These are phyloP conservation scores for Zaprionus tsacasi DNA, from an alignment of 1,140 invertebrate species.

Conservation along the genomic window DNA sequence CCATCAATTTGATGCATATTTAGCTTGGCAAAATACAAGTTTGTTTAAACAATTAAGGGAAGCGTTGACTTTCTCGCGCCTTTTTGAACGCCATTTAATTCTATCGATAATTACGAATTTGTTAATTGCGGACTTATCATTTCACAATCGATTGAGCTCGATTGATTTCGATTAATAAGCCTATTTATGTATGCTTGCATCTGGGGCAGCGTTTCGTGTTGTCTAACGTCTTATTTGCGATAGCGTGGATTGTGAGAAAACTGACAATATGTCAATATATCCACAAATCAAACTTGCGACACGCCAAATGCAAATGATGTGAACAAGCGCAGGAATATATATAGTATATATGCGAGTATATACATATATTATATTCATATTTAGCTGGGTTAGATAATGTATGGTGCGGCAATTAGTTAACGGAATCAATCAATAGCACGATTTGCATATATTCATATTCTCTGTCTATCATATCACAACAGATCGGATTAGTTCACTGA, in stretches of 20 bases:
- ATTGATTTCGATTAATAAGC: slow-evolving; percentile 2
- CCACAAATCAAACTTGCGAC: neutral
- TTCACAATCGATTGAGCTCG: neutral
- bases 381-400: neutral
- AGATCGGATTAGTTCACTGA: neutral
- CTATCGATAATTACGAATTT: neutral
- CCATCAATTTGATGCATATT: neutral
- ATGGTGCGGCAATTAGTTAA: slow-evolving; percentile 19
- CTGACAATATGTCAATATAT: slow-evolving; percentile 6
- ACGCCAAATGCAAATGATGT: neutral
- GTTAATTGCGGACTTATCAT: neutral
- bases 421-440: slow-evolving; percentile 31
- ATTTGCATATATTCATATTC: slow-evolving; percentile 33
- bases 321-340: neutral
- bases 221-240: neutral
- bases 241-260: neutral
- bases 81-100: neutral
- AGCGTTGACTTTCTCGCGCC: neutral
- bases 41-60: neutral
- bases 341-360: neutral
- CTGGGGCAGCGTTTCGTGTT: neutral
- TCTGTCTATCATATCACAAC: slow-evolving; percentile 20
- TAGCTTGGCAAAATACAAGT: neutral
- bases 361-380: neutral
- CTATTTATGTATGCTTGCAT: slow-evolving; percentile 7